phyloP scores from a whole-genome alignment of 1,140 invertebrate species.

The Hyles euphorbiae region DNA sequence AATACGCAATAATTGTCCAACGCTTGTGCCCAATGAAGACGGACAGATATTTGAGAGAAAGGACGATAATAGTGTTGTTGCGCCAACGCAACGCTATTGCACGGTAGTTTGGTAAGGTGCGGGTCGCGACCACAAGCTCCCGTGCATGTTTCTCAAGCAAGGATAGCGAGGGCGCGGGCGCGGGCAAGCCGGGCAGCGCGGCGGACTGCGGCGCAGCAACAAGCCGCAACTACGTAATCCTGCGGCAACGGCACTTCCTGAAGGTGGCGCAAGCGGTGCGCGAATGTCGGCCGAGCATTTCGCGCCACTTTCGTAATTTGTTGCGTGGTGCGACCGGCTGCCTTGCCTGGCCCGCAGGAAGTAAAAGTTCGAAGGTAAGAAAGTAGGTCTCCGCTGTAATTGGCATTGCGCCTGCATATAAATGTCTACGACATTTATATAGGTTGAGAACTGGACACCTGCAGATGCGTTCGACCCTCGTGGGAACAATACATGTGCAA shows the following conservation, averaged over 20 bases:
- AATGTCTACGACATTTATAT: slow-evolving; percentile 57
- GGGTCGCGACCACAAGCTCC: slow-evolving; percentile 30
- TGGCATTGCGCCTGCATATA: slow-evolving; percentile 70
- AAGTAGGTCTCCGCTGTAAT: slow-evolving; percentile 73
- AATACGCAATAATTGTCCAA: no score
- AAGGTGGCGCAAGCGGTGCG: slow-evolving; percentile 68
- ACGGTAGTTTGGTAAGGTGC: slow-evolving; percentile 15
- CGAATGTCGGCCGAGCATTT: slow-evolving; percentile 74
- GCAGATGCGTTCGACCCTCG: slow-evolving; percentile 11
- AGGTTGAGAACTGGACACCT: slow-evolving; percentile 52
- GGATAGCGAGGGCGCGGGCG: slow-evolving; percentile 25
- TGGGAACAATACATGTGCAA: no score
- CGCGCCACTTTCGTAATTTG: slow-evolving; percentile 72
- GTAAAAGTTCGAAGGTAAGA: slow-evolving; percentile 75
- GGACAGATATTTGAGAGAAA: slow-evolving; percentile 5
- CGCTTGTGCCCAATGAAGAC: neutral
- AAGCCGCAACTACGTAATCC: slow-evolving; percentile 58
- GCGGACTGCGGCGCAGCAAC: slow-evolving; percentile 24
- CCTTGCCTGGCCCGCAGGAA: slow-evolving; percentile 69
- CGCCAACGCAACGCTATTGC: slow-evolving; percentile 8
- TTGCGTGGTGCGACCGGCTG: slow-evolving; percentile 69
- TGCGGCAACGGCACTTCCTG: slow-evolving; percentile 68
- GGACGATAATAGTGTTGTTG: slow-evolving; percentile 11
- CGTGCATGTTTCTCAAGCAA: slow-evolving; percentile 31
- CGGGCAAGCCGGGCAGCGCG: no score